These are phyloP conservation scores for Apteryx owenii DNA, from an alignment of 2,113 vertebrate species.

Conservation along the genomic window DNA sequence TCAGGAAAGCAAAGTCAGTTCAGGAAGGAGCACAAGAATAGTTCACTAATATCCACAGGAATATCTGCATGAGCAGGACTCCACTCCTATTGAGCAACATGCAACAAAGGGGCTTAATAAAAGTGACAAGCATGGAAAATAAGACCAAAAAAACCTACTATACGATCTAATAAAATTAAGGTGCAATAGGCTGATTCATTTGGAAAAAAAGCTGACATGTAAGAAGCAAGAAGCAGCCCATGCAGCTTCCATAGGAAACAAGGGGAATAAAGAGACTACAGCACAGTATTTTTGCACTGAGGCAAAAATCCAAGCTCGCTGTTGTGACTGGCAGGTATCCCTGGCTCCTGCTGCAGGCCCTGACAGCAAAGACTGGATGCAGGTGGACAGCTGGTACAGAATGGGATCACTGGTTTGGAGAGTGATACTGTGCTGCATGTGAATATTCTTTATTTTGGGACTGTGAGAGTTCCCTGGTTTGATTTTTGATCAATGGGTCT, in stretches of 20 bases:
- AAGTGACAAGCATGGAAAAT: not conserved
- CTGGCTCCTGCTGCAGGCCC: not conserved
- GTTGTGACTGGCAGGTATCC: not conserved
- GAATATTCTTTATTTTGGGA: not conserved
- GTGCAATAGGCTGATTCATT: not conserved
- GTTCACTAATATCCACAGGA: not conserved
- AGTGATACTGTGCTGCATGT: not conserved
- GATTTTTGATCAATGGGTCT: not conserved
- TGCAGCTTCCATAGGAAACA: not conserved
- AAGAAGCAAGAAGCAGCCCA: not conserved
- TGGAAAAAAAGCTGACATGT: not conserved
- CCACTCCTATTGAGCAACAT: not conserved
- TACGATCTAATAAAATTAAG: not conserved
- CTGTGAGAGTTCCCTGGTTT: not conserved
- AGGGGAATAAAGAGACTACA: not conserved
- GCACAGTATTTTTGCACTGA: not conserved
- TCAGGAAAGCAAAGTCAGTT: constrained; percentile 9
- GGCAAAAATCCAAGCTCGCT: not conserved
- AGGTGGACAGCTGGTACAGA: not conserved
- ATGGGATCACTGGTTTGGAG: not conserved
- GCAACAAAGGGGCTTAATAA: not conserved
- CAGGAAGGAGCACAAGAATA: not conserved
- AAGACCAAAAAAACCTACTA: not conserved
- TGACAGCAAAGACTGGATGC: not conserved
- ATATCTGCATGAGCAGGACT: not conserved